Conservation (phyloP, 2,113 vertebrate species). For the Ageneiosus marmoratus region DNA sequence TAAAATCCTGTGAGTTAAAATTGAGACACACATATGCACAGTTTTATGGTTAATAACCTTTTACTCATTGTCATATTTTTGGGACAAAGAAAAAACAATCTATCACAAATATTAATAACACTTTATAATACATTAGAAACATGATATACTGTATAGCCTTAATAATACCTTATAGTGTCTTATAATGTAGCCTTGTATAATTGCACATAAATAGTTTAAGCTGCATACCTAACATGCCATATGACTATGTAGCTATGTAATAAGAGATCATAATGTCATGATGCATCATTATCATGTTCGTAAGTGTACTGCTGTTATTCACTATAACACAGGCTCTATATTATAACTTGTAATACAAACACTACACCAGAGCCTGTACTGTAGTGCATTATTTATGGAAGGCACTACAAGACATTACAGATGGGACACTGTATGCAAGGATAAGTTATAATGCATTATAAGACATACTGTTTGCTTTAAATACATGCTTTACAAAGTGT, state of each 20-base stretch:
- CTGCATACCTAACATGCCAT: neutral
- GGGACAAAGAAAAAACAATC: neutral
- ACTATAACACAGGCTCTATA: neutral
- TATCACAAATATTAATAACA: neutral
- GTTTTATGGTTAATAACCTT: neutral
- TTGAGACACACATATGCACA: neutral
- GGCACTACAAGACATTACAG: neutral
- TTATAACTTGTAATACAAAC: neutral
- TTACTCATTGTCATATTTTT: neutral
- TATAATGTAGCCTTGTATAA: neutral
- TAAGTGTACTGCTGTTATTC: neutral
- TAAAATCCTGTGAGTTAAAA: conserved; percentile 11
- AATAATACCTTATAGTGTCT: neutral
- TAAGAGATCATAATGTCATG: neutral
- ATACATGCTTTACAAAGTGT: neutral
- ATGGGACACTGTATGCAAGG: neutral
- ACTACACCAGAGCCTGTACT: neutral
- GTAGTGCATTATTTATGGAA: neutral
- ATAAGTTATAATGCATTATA: neutral
- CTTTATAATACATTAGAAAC: neutral
- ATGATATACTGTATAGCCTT: neutral
- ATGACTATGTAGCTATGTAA: neutral
- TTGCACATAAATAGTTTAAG: neutral
- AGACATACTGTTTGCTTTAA: neutral
- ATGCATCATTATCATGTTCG: neutral